These are phyloP conservation scores for Andrena minutula DNA, from an alignment of 2,888 invertebrate species.

Conservation along the genomic window DNA sequence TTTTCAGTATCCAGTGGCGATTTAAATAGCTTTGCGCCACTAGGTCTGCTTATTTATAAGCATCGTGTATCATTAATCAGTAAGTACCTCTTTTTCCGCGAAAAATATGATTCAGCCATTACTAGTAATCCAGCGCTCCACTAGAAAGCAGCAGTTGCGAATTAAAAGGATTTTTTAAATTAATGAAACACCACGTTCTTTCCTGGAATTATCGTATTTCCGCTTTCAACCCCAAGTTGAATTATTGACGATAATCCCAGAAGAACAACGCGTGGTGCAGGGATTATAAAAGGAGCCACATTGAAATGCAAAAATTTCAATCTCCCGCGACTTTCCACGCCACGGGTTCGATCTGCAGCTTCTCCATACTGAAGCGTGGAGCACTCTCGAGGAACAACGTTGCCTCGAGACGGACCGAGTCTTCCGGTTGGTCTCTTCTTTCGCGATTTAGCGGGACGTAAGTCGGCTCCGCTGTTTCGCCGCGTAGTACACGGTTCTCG, in stretches of 20 bases:
- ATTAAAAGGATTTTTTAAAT: conserved; percentile 51
- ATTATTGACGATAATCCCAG: conserved; percentile 41
- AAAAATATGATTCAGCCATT: neutral
- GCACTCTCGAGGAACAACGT: neutral
- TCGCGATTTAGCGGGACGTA: conserved; percentile 9
- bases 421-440: neutral
- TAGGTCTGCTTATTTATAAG: too few relatives aligned
- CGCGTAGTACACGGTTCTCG: neutral
- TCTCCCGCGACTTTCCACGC: neutral
- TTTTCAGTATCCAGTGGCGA: too few relatives aligned
- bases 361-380: neutral
- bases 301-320: conserved; percentile 48
- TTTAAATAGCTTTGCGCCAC: too few relatives aligned
- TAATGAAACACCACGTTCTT: conserved; percentile 48
- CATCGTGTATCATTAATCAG: too few relatives aligned
- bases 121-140: conserved; percentile 39
- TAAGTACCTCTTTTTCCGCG: too few relatives aligned
- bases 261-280: neutral
- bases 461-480: conserved; percentile 10
- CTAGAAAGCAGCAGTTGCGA: conserved; percentile 16
- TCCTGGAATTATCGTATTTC: conserved; percentile 25
- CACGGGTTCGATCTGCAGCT: neutral
- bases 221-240: conserved; percentile 32
- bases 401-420: neutral
- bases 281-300: conserved; percentile 19